Evolutionary conservation across 2,888 invertebrate genomes (phyloP).

Genomic region (Balanococcus diminutus): DNA sequence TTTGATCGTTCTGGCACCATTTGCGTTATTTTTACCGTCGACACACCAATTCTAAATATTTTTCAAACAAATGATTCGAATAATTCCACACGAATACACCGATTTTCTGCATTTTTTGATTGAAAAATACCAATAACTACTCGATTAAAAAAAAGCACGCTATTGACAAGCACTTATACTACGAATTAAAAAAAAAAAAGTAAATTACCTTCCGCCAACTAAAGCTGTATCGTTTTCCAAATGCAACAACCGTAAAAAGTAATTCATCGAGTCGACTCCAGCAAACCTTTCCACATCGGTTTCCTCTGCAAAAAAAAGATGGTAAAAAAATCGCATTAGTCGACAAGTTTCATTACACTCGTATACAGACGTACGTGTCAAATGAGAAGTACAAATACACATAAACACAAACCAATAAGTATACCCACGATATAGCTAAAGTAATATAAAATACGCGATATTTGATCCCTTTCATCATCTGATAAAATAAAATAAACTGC

Average conservation of each 20-base stretch:
- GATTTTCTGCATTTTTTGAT: no score
- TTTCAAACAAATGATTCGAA: no score
- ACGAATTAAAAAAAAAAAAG: conserved; percentile 17
- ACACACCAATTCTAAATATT: no score
- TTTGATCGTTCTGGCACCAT: no score
- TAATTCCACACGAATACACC: no score
- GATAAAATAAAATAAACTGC: not conserved
- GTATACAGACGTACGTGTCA: not conserved
- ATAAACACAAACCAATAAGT: no score
- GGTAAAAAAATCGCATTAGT: not conserved
- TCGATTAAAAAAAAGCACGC: no score
- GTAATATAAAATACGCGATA: not conserved
- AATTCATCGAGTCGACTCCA: conserved; percentile 48
- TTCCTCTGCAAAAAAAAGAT: not conserved
- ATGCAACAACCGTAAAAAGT: conserved; percentile 26
- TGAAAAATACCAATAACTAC: no score
- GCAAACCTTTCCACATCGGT: not conserved
- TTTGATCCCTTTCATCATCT: conserved; percentile 1
- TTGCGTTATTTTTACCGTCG: no score
- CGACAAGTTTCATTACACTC: not conserved
- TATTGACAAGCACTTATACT: no score
- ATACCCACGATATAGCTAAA: not conserved
- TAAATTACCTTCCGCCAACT: conserved; percentile 44
- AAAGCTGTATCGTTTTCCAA: conserved; percentile 43
- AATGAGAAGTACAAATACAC: no score